Conservation (phyloP, 2,888 invertebrate species). For the Archips crataeganus region DNA sequence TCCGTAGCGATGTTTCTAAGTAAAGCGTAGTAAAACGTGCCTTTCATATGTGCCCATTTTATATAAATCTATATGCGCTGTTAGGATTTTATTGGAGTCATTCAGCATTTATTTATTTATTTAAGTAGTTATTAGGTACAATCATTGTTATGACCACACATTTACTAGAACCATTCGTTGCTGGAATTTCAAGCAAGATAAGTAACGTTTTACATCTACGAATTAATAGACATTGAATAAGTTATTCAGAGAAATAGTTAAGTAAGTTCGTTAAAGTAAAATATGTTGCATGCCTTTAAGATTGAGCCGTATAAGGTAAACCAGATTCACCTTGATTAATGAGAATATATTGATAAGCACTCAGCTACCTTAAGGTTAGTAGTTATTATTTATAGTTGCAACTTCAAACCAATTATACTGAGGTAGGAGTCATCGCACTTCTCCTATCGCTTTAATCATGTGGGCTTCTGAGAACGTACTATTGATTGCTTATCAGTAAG, state of each 20-base stretch:
- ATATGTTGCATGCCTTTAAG: slow-evolving; percentile 8
- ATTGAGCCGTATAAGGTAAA: slow-evolving; percentile 18
- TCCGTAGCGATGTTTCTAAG: slow-evolving; percentile 34
- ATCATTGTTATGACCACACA: neutral
- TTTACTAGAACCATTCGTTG: neutral
- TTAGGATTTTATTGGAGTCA: neutral
- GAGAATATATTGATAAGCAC: slow-evolving; percentile 16
- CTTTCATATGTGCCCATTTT: slow-evolving; percentile 17
- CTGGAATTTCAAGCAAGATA: neutral
- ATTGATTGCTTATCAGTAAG: slow-evolving; percentile 42
- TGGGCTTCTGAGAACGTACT: slow-evolving; percentile 38
- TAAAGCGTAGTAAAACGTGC: slow-evolving; percentile 39
- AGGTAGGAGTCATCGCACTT: slow-evolving; percentile 33
- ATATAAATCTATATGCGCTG: neutral
- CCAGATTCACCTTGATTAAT: slow-evolving; percentile 4
- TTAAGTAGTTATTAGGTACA: neutral
- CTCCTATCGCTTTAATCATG: slow-evolving; percentile 40
- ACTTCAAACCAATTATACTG: slow-evolving; percentile 30
- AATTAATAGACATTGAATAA: slow-evolving; percentile 16
- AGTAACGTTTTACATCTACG: neutral
- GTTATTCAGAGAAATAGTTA: neutral
- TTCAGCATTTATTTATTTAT: neutral
- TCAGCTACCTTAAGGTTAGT: neutral
- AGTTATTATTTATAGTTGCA: slow-evolving; percentile 25
- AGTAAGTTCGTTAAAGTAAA: neutral